Base-by-base conservation (phyloP, 2,888 invertebrate species). In the Ametastegia equiseti region DNA sequence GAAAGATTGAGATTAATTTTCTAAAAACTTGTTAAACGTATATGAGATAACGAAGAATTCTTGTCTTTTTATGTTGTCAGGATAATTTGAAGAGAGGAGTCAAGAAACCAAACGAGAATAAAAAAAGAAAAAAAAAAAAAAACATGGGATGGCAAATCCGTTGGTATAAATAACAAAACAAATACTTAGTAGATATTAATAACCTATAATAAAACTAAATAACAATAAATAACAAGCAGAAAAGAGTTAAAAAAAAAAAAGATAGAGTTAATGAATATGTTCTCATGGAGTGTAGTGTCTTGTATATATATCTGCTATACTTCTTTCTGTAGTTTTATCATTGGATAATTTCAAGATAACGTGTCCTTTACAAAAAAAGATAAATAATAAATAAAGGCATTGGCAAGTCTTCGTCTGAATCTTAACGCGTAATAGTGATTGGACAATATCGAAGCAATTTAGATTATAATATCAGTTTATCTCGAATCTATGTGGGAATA, bases 271-370 rank as follows among this genome's bases (percentile, higher is more conserved):
- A 88, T 85, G n/a, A 87, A 90, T 91, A 89, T 90, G 90, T 90
- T 91, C 89, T 89, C 87, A 88, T 90, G 90, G 87, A 91, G 88
- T 91, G 90, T 91, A 91, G 91, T 88, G 88, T 91, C 91, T 91
- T 91, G 90, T 91, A 91, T 91, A 91, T 87, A 88, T 86, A 88
- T 81, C 87, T 88, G 88, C 85, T 88, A 89, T 90, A 90, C 88
- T 88, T 90, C 86, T 88, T 84, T 88, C 88, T 88, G 87, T 90
- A 89, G 88, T 87, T 85, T 87, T 88, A 88, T 82, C 73, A 83
- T 85, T 83, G 83, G 83, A 82, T 82, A 83, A 82, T 73, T 82
- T 86, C 80, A 27, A 79, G 39, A 81, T 65, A 50, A 50, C 77
- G 77, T 73, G 50, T 65, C 71, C 73, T 75, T 60, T 5, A 50